Evolutionary conservation across 2,888 invertebrate species (phyloP).

Genomic region (Tipula confusa): DNA sequence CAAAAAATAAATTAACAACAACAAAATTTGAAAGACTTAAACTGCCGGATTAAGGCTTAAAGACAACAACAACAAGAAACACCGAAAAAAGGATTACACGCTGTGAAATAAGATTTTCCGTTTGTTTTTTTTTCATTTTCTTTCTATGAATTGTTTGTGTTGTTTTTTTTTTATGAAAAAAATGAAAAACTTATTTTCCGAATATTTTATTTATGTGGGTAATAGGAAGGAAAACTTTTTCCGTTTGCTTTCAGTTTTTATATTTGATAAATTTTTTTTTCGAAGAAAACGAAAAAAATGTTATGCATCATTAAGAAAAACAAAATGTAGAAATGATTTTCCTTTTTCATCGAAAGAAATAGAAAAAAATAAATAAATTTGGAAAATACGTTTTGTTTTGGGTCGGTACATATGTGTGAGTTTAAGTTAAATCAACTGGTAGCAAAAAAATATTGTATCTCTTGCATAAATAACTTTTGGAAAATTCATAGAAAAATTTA

Average conservation of each 20-base stretch:
- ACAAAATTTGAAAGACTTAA: background rate
- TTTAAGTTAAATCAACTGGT: background rate
- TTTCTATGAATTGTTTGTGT: background rate
- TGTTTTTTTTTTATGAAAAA: background rate
- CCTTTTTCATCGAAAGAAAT: background rate
- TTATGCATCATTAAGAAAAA: conserved; percentile 3
- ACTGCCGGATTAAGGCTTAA: background rate
- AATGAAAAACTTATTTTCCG: conserved; percentile 12
- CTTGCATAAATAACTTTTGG: background rate
- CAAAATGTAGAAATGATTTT: background rate
- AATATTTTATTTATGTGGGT: background rate
- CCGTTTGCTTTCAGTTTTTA: background rate
- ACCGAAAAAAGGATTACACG: conserved; percentile 3
- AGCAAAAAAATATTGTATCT: background rate
- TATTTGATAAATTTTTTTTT: too few species aligned
- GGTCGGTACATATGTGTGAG: background rate
- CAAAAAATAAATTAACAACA: background rate
- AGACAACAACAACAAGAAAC: background rate
- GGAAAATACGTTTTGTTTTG: background rate
- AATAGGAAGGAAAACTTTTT: background rate
- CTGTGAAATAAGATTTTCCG: background rate
- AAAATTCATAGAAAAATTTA: background rate
- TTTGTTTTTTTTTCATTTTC: background rate
- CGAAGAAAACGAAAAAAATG: background rate
- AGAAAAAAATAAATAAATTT: background rate